Percentiles rank a stretch among this genome's conserved stretches.
Evolutionary conservation across 2,113 vertebrate species (phyloP).

Genomic region (Columba janthina): DNA sequence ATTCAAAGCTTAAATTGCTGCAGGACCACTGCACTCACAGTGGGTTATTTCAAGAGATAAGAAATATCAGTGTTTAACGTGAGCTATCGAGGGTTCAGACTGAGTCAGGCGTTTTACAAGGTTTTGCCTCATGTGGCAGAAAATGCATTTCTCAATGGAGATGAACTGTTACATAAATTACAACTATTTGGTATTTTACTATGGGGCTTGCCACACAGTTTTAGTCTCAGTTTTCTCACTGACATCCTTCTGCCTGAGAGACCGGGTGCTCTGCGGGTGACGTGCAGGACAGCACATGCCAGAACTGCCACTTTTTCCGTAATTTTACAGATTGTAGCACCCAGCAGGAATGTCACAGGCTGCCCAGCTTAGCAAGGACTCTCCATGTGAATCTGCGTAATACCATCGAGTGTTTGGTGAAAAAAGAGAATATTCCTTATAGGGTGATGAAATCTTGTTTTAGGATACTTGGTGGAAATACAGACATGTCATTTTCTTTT

Average conservation of each 20-base stretch:
- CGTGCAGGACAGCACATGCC: not conserved
- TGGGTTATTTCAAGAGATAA: not conserved
- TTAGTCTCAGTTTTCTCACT: not conserved
- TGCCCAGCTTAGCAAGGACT: accelerated
- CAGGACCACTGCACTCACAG: not conserved
- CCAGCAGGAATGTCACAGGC: not conserved
- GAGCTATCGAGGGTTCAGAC: not conserved
- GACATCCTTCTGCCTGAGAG: not conserved
- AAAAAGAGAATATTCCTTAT: not conserved
- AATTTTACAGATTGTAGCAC: not conserved
- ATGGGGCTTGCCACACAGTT: not conserved
- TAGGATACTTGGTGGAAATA: not conserved
- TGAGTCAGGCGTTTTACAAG: not conserved
- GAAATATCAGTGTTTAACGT: not conserved
- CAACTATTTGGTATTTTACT: not conserved
- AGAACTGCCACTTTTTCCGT: not conserved
- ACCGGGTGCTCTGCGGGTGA: not conserved
- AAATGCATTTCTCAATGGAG: not conserved
- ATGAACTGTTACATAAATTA: not conserved
- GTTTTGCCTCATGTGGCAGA: not conserved
- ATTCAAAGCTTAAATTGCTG: not conserved
- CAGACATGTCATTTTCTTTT: not conserved
- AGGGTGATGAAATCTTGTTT: not conserved
- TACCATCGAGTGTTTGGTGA: not conserved
- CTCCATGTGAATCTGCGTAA: not conserved